Base-by-base conservation (phyloP, 2,797 vertebrate genomes). In the Lepus oiostolus region DNA sequence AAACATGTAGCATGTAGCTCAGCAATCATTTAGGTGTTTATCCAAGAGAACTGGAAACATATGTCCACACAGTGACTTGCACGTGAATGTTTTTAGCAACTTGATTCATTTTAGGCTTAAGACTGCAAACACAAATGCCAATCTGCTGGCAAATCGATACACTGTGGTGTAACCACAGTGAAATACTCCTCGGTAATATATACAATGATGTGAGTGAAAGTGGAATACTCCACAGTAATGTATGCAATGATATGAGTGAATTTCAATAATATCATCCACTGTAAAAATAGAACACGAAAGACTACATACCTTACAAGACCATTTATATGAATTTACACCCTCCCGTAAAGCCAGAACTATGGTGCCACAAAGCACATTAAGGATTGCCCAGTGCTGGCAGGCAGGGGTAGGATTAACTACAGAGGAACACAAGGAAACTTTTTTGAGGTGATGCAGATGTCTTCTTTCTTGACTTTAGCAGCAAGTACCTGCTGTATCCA, bases 21-120 rank as follows among this genome's bases (percentile, higher is more conserved):
- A 88, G 58, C 13, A 77, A 68, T 35, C 47, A 38, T 52, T 63
- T 26, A 84, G 62, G 35, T 24, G 52, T 86, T 90, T 76, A 84
- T 28, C 47, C 30, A 54, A 50, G 26, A 90, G 54, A 71, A 82
- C 72, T 74, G 75, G 67, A 83, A 95, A 79, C 47, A 26, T 83
- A 32, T 8, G 85, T 52, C 68, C 28, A 47, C 4, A 47, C 35
- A 81, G 96, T 81, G 60, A 80, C 17, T 24, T 62, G 24, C 68
- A 22, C 22, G 24, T 50, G 19, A 72, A 82, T 68, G 75, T 50
- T 92, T 42, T 38, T 13, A 58, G n/a, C 19, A 32, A 13, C 54
- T 85, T 38, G 67, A 71, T 84, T 94, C 32, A 38, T 90, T 92
- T 92, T 52, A 84, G 58, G 5, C 10, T 24, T 7, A 88, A 62